Base-by-base conservation (phyloP, 2,888 invertebrate genomes). In the Yponomeuta malinellus region DNA sequence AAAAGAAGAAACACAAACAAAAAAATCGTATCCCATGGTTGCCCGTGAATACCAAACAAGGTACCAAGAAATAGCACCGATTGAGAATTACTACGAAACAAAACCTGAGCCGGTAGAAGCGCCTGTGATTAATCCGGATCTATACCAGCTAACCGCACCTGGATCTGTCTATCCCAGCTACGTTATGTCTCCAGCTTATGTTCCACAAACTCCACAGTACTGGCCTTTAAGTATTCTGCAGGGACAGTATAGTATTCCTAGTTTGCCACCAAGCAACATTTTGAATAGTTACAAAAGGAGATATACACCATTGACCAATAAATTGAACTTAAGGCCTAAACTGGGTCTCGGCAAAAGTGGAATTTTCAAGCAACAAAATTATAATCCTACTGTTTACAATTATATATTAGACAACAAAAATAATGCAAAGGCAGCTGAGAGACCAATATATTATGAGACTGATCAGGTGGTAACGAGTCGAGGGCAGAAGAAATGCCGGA, bases 401-500 rank as follows among this genome's bases (percentile, higher is more conserved):
- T 33, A 70, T 43, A 9, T 70, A n/a, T 33, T 63, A n/a, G 33
- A 70, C 63, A n/a, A 31, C 37, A 33, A 70, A 8, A 63, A 70
- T 23, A 5, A 70, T 43, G 31, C 6, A 2, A 12, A 69, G 10
- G 69, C 48, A 31, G 64, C n/a, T 6, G 52, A 65, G 8, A 31
- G 37, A 37, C 23, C n/a, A 31, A 31, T 79, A 15, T 84, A 79
- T 73, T 86, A 83, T 73, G 79, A 83, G 70, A 80, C 80, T 0
- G 75, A 79, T 63, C 80, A 85, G 75, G 72, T 78, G 1, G 43
- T 76, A 2, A 78, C 80, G 10, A 76, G 81, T 1, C 76, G 74
- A 69, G 84, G 81, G 0, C 74, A 83, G 69, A 81, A 80, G 63
- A 82, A 81, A 71, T 88, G 90, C 73, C 84, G 79, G 72, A 73